A percentile compares a stretch with the other conserved stretches of the same genome.
Evolutionary conservation across 2,888 invertebrate genomes (phyloP).

Genomic region (Pristionchus fissidentatus): DNA sequence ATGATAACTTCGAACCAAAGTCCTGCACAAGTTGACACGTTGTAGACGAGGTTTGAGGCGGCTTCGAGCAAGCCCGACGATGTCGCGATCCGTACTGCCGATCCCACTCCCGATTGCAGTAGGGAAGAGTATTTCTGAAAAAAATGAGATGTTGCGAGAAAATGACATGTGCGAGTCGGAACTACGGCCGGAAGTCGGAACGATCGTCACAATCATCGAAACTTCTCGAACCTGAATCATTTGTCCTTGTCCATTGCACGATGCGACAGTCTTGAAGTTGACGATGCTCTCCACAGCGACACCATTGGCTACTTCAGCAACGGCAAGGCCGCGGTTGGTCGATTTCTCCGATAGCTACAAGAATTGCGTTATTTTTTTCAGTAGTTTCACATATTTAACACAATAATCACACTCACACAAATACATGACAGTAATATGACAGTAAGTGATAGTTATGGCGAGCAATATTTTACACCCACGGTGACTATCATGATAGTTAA

Average conservation of each 20-base stretch:
- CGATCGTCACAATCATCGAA: too few relatives aligned
- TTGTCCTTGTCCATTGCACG: conserved; percentile 39
- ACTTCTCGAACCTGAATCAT: conserved; percentile 43
- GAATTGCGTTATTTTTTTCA: not conserved
- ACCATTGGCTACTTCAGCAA: conserved; percentile 38
- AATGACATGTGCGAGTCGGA: not conserved
- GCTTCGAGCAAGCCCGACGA: not conserved
- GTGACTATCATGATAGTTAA: too few relatives aligned
- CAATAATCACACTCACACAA: too few relatives aligned
- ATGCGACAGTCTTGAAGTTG: conserved; percentile 35
- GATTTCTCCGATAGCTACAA: not conserved
- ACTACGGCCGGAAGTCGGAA: too few relatives aligned
- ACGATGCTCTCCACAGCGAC: conserved; percentile 30
- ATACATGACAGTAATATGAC: too few relatives aligned
- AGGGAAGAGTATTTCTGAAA: not conserved
- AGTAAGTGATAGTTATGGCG: too few relatives aligned
- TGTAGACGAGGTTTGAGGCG: not conserved
- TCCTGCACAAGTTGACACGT: not conserved
- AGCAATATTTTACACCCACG: too few relatives aligned
- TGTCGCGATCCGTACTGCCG: not conserved
- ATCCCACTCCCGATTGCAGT: not conserved
- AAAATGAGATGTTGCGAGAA: not conserved
- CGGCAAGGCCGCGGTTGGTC: not conserved
- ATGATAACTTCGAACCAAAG: not conserved
- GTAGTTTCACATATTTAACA: too few relatives aligned